These are phyloP conservation scores for Drosophila melanogaster DNA, from an alignment of 1,140 invertebrate genomes.

Conservation along the genomic window Release_6_plus_ISO1_MT NT_033777.3:10306001-10306500, in stretches of 20 bases:
- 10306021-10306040: conserved; percentile 71
- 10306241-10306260: conserved; percentile 73
- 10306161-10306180: conserved; percentile 62
- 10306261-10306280: conserved; percentile 69
- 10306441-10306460: conserved; percentile 82
- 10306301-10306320: conserved; percentile 72
- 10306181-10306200: conserved; percentile 44
- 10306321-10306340: conserved; percentile 76
- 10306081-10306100: conserved; percentile 28
- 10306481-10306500: conserved; percentile 86
- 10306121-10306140: conserved; percentile 30
- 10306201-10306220: conserved; percentile 75
- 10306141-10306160: conserved; percentile 62
- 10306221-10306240: conserved; percentile 71
- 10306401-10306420: conserved; percentile 82
- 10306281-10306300: conserved; percentile 75
- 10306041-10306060: conserved; percentile 88
- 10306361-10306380: conserved; percentile 84
- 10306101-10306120: conserved; percentile 32
- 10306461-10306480: conserved; percentile 86
- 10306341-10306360: conserved; percentile 84
- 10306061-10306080: conserved; percentile 85
- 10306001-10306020: conserved; percentile 1
- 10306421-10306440: conserved; percentile 82
- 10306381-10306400: conserved; percentile 77